Percentiles rank a stretch among this genome's conserved stretches.
Evolutionary conservation across 2,113 vertebrate genomes (phyloP).

Genomic region (Xiphophorus hellerii): DNA sequence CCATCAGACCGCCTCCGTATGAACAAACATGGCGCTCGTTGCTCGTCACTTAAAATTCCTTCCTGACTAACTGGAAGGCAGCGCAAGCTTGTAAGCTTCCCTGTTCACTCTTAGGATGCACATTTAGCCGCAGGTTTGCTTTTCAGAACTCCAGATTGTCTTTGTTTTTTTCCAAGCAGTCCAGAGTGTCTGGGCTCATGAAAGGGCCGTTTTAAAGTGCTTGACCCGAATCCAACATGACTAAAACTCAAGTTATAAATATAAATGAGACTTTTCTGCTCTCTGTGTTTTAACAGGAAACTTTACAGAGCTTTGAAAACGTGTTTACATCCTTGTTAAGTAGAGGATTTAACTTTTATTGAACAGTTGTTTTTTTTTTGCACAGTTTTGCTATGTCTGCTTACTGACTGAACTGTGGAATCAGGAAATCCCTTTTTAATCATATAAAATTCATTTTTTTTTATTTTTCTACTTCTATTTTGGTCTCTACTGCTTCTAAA

Average conservation of each 20-base stretch:
- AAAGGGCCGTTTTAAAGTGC: conserved; percentile 41
- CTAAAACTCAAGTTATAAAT: not conserved
- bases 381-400: no score
- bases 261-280: not conserved
- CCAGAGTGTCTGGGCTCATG: conserved; percentile 32
- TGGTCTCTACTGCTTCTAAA: no score
- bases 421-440: no score
- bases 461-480: no score
- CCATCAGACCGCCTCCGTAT: conserved; percentile 48
- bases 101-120: conserved; percentile 19
- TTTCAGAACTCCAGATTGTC: conserved; percentile 35
- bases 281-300: not conserved
- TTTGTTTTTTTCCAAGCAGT: not conserved
- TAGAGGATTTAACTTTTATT: no score
- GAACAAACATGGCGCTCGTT: conserved; percentile 39
- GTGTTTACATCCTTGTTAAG: no score
- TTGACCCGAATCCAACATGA: conserved; percentile 13
- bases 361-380: no score
- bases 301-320: no score
- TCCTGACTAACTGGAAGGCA: conserved; percentile 45
- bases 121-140: conserved; percentile 22
- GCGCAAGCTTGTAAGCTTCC: conserved; percentile 15
- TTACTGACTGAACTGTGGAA: no score
- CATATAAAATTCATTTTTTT: no score
- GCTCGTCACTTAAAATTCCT: conserved; percentile 24